Evolutionary conservation across 2,797 vertebrate genomes (phyloP).

Genomic region (Sorex maritimensis): DNA sequence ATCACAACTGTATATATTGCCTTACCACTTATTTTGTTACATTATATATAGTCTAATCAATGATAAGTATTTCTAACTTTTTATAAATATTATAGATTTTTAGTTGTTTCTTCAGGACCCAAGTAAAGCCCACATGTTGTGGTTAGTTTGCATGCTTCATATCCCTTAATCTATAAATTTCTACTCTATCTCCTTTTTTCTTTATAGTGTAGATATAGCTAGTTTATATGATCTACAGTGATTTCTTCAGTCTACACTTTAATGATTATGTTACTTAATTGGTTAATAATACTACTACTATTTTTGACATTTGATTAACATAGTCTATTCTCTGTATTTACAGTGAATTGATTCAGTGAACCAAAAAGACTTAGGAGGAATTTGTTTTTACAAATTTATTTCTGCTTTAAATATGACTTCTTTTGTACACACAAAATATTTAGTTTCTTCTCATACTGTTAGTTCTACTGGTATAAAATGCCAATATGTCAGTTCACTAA

Average conservation of each 20-base stretch:
- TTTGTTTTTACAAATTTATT: background rate
- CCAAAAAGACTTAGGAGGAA: background rate
- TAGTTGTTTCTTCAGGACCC: background rate
- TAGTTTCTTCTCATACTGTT: no score
- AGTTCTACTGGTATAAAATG: no score
- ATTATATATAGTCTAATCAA: background rate
- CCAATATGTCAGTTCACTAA: no score
- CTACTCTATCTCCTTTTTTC: background rate
- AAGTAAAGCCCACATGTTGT: background rate
- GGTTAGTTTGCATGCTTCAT: background rate
- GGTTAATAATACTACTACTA: background rate
- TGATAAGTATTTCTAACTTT: background rate
- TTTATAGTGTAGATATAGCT: background rate
- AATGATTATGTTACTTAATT: background rate
- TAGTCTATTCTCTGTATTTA: background rate
- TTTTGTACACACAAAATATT: no score
- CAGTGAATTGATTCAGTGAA: background rate
- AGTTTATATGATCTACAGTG: background rate
- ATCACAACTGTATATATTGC: no score
- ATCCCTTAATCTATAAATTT: background rate
- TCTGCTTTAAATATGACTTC: no score
- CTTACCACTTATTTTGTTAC: no score
- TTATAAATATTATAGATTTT: background rate
- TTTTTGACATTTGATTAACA: background rate
- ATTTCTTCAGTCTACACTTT: background rate